Evolutionary conservation across 2,113 vertebrate genomes (phyloP), one percentile per base, ranked within the genome.

Genomic region (Gavialis gangeticus): DNA sequence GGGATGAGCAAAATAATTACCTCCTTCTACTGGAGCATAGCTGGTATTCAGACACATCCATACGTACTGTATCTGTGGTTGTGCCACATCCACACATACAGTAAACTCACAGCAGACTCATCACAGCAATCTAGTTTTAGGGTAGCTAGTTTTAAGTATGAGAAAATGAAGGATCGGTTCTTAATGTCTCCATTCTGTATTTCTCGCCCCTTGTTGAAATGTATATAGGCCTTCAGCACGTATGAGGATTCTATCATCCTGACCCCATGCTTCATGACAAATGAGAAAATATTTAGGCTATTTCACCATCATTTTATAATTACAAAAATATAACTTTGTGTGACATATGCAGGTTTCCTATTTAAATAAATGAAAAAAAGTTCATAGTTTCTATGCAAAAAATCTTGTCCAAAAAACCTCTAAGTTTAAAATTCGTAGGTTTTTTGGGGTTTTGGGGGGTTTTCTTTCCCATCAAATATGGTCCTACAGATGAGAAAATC

Each of bases 401-500:
- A 96, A 95, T 27, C 80, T 88, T 95, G 91, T 57, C 60, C 1
- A 0, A 95, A 90, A 58, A 95, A 69, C 54, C 10, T 96, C 91
- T 91, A 82, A 93, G 94, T 96, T 93, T 91, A 87, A 94, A 94
- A 94, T 75, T 93, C 37, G 84, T 80, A 56, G 18, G 21, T 21
- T 71, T 71, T 22, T 34, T 75, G 87, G 77, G 82, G 89, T 79
- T 83, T 94, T 96, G 92, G 89, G 73, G 87, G 73, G 27, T 1
- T 30, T 1, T 64, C 54, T 85, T 91, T 84, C 80, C 93, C 84
- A 94, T 95, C 94, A 92, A 93, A 81, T 79, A 88, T 46, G 66
- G 10, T 58, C 94, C 84, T 85, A 90, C 92, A 96, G 95, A 88
- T 92, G 96, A 97, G 90, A 93, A 96, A 96, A 95, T 92, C 84